phyloP scores from a whole-genome alignment of 2,888 invertebrate genomes.

The Cataglyphis albicans region DNA sequence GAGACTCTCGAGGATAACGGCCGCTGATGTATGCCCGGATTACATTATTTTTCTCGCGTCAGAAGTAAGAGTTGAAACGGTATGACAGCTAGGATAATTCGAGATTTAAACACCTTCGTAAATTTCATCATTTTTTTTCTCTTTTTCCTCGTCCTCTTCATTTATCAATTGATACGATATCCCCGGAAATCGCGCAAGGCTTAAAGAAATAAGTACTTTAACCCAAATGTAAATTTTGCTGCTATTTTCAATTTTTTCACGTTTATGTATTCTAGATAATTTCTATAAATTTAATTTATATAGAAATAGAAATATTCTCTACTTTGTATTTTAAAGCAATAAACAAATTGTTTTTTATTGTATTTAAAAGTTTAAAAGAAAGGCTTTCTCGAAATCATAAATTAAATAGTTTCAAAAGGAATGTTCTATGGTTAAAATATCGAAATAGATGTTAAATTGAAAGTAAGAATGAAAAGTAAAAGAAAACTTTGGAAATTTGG shows the following conservation, averaged over 20 bases:
- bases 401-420: neutral
- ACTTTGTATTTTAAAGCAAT: neutral
- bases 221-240: neutral
- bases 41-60: conserved; percentile 42
- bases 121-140: neutral
- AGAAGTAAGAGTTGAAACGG: neutral
- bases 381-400: neutral
- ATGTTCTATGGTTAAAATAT: neutral
- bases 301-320: neutral
- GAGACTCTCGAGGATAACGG: conserved; percentile 43
- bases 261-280: neutral
- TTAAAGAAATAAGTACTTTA: neutral
- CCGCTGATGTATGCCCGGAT: conserved; percentile 46
- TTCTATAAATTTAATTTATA: neutral
- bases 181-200: neutral
- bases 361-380: neutral
- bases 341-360: neutral
- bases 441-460: neutral
- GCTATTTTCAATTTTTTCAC: neutral
- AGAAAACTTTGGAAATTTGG: neutral
- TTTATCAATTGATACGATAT: neutral
- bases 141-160: neutral
- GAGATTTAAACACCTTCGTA: conserved; percentile 1
- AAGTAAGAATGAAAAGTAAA: neutral
- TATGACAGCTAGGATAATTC: conserved; percentile 30